phyloP scores from a whole-genome alignment of 2,797 vertebrate species.

The Myripristis murdjan region DNA sequence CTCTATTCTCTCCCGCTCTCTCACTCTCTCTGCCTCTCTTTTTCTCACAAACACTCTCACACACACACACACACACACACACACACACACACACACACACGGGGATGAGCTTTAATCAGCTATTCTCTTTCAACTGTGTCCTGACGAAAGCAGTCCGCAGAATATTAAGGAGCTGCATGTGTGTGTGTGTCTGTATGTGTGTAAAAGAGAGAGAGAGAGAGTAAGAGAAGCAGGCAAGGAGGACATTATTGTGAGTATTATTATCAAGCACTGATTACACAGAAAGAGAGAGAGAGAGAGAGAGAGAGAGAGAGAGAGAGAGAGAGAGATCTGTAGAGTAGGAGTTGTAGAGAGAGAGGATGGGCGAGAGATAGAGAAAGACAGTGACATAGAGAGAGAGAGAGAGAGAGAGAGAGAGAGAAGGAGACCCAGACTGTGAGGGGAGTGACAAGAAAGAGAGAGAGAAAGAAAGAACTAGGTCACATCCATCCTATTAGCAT shows the following conservation, averaged over 20 bases:
- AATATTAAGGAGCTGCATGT: slow-evolving; percentile 78
- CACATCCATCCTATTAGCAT: slow-evolving; percentile 51
- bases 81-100: slow-evolving; percentile 53
- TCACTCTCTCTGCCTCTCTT: too few relatives aligned
- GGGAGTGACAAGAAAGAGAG: neutral
- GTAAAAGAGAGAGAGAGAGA: neutral
- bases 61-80: slow-evolving; percentile 34
- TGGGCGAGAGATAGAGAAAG: slow-evolving; percentile 23
- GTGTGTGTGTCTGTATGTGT: slow-evolving; percentile 19
- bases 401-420: neutral
- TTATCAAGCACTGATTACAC: slow-evolving; percentile 64
- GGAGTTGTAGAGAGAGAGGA: slow-evolving; percentile 10
- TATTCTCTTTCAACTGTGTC: slow-evolving; percentile 85
- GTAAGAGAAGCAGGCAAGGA: neutral
- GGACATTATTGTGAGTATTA: slow-evolving; percentile 64
- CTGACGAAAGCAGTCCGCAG: slow-evolving; percentile 78
- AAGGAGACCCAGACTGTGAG: slow-evolving; percentile 11
- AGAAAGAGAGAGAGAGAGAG: slow-evolving; percentile 38
- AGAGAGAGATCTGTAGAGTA: neutral
- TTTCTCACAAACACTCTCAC: slow-evolving; percentile 25
- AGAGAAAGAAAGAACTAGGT: slow-evolving; percentile 72
- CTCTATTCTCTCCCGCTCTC: slow-evolving; percentile 63
- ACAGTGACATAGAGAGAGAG: neutral
- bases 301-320: slow-evolving; percentile 19
- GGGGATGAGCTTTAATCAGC: slow-evolving; percentile 81